phyloP scores from a whole-genome alignment of 2,113 vertebrate genomes.

The Etheostoma spectabile region DNA sequence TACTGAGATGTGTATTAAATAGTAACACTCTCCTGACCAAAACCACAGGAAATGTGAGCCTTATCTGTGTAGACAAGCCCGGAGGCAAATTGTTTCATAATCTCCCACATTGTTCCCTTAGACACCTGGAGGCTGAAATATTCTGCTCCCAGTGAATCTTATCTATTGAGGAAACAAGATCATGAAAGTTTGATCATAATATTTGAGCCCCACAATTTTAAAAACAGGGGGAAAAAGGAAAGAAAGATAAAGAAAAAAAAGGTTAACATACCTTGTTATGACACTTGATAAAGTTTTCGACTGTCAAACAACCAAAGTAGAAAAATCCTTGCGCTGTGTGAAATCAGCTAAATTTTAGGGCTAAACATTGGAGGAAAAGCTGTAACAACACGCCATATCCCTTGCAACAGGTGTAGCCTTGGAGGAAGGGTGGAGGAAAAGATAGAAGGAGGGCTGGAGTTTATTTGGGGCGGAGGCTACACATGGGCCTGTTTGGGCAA shows the following conservation, averaged over 20 bases:
- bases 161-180: not conserved
- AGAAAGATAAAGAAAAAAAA: not conserved
- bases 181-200: not conserved
- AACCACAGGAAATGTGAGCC: not conserved
- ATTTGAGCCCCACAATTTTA: not conserved
- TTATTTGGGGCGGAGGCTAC: constrained; percentile 27
- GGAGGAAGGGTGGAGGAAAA: constrained; percentile 60
- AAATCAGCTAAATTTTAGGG: constrained; percentile 19
- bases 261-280: constrained; percentile 49
- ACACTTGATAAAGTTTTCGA: not conserved
- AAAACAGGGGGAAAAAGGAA: not conserved
- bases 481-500: constrained; percentile 4
- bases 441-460: constrained; percentile 38
- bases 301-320: not conserved
- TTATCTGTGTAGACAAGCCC: constrained; percentile 14
- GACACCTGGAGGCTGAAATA: constrained; percentile 30
- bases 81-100: constrained; percentile 20
- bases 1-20: constrained; percentile 30
- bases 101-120: constrained; percentile 5
- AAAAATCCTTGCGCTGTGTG: not conserved
- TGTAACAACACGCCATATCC: constrained; percentile 44
- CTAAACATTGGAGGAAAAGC: constrained; percentile 16
- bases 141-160: not conserved
- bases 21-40: constrained; percentile 2
- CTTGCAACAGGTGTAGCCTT: constrained; percentile 68